Conservation (phyloP, 1,140 invertebrate genomes). For the Zaprionus ghesquierei region DNA sequence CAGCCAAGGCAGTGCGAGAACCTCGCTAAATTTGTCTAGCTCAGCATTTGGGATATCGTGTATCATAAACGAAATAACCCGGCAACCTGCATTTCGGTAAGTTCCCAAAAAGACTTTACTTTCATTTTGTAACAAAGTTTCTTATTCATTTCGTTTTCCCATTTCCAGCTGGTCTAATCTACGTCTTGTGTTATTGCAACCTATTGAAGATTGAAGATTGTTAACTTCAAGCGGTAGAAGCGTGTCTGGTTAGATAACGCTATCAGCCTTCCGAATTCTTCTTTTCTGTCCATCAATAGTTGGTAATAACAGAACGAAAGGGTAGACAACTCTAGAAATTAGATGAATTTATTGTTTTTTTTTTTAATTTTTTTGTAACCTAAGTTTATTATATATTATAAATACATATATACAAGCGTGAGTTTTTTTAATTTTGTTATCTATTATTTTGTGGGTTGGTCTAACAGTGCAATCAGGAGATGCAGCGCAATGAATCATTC, state of each 20-base stretch:
- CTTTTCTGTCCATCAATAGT: background rate
- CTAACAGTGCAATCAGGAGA: background rate
- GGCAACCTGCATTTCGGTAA: constrained; percentile 13
- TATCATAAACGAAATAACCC: constrained; percentile 21
- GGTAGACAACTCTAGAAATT: background rate
- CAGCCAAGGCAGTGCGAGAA: constrained; percentile 32
- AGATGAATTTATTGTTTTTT: background rate
- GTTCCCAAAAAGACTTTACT: constrained; percentile 4
- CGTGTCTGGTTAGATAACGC: background rate
- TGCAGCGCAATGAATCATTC: constrained; percentile 23
- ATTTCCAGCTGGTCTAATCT: background rate
- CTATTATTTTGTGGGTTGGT: background rate
- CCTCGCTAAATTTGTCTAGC: constrained; percentile 23
- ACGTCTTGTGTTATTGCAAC: background rate
- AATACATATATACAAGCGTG: background rate
- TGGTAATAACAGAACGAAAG: too few species aligned
- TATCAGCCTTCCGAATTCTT: background rate
- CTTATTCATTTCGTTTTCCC: background rate
- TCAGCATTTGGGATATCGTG: constrained; percentile 38
- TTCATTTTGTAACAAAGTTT: constrained; percentile 1
- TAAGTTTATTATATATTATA: background rate
- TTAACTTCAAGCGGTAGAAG: background rate
- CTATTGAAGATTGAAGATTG: background rate
- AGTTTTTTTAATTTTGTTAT: background rate
- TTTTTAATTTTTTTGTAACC: background rate